phyloP scores from a whole-genome alignment of 2,888 invertebrate genomes.

The Sisyra nigra region DNA sequence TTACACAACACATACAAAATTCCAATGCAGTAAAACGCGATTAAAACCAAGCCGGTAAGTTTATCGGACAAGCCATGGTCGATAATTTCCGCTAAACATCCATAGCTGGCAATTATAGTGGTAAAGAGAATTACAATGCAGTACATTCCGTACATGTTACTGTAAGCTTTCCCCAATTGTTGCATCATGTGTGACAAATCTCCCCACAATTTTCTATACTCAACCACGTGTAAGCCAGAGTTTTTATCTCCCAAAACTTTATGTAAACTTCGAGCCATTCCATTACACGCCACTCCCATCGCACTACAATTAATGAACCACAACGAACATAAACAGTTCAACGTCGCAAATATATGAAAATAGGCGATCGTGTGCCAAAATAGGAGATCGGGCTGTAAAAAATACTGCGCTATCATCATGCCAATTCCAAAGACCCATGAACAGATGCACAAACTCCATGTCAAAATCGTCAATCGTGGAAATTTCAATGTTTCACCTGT shows the following conservation, averaged over 20 bases:
- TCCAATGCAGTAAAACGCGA: constrained; percentile 54
- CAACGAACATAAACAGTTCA: constrained; percentile 52
- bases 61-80: constrained; percentile 56
- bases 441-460: constrained; percentile 46
- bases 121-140: constrained; percentile 58
- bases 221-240: constrained; percentile 45
- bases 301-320: constrained; percentile 44
- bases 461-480: constrained; percentile 41
- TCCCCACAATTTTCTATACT: constrained; percentile 53
- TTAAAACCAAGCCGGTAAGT: constrained; percentile 52
- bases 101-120: constrained; percentile 55
- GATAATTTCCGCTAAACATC: constrained; percentile 51
- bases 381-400: constrained; percentile 53
- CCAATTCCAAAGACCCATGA: constrained; percentile 48
- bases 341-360: constrained; percentile 57
- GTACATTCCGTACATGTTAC: constrained; percentile 62
- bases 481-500: constrained; percentile 49
- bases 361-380: constrained; percentile 59
- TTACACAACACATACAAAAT: constrained; percentile 56
- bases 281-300: constrained; percentile 44
- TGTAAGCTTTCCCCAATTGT: constrained; percentile 48
- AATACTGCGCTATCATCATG: constrained; percentile 51
- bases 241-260: constrained; percentile 44
- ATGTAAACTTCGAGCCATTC: constrained; percentile 44
- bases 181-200: constrained; percentile 66